Evolutionary conservation across 2,113 vertebrate genomes (phyloP).

Genomic region (Nothocercus nigrocapillus): DNA sequence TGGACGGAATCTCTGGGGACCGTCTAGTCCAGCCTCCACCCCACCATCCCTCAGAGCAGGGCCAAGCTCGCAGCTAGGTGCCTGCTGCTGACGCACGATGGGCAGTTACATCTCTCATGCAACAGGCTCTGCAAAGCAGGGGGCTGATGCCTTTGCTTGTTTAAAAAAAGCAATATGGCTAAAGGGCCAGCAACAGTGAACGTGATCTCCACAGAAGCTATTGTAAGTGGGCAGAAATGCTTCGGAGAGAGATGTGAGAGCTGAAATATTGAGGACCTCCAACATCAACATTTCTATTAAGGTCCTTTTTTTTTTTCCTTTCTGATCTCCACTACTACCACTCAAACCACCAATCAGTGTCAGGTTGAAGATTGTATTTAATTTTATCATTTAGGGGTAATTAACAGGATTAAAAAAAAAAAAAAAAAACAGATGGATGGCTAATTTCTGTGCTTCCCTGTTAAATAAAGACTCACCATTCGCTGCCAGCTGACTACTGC

Average conservation of each 20-base stretch:
- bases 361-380: constrained; percentile 14
- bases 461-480: constrained; percentile 48
- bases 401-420: constrained; percentile 42
- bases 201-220: background rate
- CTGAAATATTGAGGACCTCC: background rate
- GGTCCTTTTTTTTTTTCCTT: background rate
- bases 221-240: background rate
- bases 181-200: background rate
- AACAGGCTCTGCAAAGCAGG: background rate
- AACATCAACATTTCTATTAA: background rate
- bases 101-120: background rate
- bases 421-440: constrained; percentile 45
- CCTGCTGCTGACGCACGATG: accelerated
- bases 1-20: background rate
- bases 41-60: background rate
- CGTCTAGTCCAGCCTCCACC: background rate
- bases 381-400: constrained; percentile 55
- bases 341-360: constrained; percentile 4
- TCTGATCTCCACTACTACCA: background rate
- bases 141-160: background rate
- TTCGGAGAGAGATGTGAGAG: background rate
- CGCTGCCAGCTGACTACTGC: constrained; percentile 54
- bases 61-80: background rate
- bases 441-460: constrained; percentile 44
- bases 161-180: background rate